phyloP scores from a whole-genome alignment of 2,113 vertebrate genomes.

The Pristiophorus japonicus region DNA sequence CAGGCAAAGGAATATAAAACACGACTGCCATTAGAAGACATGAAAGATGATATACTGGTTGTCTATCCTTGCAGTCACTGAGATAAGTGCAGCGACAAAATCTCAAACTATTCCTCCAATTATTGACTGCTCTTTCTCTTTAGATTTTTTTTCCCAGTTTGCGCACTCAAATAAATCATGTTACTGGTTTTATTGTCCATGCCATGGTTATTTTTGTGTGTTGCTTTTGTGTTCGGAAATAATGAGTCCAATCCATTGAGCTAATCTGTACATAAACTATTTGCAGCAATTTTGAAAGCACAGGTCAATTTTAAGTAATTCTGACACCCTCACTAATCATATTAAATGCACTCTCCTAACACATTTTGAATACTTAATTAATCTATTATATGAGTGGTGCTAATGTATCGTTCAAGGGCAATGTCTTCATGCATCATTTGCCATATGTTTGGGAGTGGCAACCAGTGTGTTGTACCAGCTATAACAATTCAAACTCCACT shows the following conservation, averaged over 20 bases:
- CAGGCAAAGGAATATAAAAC: not conserved
- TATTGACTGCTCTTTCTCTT: not conserved
- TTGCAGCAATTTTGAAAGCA: slow-evolving; percentile 43
- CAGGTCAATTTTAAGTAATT: slow-evolving; percentile 48
- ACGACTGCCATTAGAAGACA: not conserved
- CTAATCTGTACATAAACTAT: slow-evolving; percentile 25
- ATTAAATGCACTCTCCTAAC: slow-evolving; percentile 53
- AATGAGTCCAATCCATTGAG: not conserved
- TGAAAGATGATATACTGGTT: slow-evolving; percentile 12
- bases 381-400: slow-evolving; percentile 52
- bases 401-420: slow-evolving; percentile 45
- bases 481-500: slow-evolving; percentile 37
- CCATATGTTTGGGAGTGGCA: slow-evolving; percentile 39
- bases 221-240: slow-evolving; percentile 9
- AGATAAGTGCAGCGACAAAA: not conserved
- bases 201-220: not conserved
- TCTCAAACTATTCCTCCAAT: not conserved
- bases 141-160: not conserved
- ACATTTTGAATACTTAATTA: slow-evolving; percentile 52
- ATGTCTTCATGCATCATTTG: slow-evolving; percentile 40
- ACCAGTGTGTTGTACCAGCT: slow-evolving; percentile 28
- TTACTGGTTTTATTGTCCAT: not conserved
- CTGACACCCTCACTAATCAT: slow-evolving; percentile 63
- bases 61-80: not conserved
- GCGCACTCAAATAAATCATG: not conserved